Conservation (phyloP, 37 sponge, comb jelly and placozoan species). For the Oopsacas minuta region DNA sequence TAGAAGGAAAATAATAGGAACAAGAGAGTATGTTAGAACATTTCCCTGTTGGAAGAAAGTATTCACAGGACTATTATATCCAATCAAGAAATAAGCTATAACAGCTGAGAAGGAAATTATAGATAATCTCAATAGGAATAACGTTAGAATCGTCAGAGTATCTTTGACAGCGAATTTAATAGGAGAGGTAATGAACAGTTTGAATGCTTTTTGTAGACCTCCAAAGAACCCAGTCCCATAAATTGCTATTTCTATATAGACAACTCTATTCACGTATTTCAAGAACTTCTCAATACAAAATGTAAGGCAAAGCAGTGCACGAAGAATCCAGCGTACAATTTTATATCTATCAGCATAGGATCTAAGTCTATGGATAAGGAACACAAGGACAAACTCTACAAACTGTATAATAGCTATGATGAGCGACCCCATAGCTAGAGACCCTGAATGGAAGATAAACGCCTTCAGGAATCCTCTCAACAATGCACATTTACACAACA, state of each 20-base stretch:
- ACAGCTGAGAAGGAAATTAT: not conserved
- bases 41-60: not conserved
- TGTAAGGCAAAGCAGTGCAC: not conserved
- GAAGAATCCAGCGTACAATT: not conserved
- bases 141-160: not conserved
- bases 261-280: not conserved
- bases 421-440: not conserved
- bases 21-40: not conserved
- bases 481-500: not conserved
- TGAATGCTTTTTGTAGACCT: not conserved
- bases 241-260: not conserved
- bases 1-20: not conserved
- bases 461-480: conserved; percentile 10
- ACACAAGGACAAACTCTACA: not conserved
- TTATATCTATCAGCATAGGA: not conserved
- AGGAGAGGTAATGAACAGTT: not conserved
- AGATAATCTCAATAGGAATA: not conserved
- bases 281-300: conserved; percentile 9
- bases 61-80: not conserved
- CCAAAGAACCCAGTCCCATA: not conserved
- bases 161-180: not conserved
- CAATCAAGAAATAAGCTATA: not conserved
- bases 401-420: not conserved
- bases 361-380: not conserved
- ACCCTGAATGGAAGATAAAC: not conserved